A percentile compares a stretch with the other conserved stretches of the same genome.
phyloP scores from a whole-genome alignment of 2,888 invertebrate species.

The Quadroppia sp. region DNA sequence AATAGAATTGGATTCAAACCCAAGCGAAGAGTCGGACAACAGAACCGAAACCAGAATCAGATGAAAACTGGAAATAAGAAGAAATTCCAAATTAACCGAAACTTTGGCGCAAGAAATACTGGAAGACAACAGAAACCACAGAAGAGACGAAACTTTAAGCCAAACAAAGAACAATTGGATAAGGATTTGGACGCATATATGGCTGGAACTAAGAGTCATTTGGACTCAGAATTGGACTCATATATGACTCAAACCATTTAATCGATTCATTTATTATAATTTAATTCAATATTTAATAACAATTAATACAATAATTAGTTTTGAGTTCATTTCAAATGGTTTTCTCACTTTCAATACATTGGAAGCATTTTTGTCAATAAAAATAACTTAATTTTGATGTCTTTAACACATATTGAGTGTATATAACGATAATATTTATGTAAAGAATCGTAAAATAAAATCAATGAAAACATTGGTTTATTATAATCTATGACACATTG shows the following conservation, averaged over 20 bases:
- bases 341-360: no score
- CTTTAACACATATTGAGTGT: no score
- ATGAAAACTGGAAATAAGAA: background rate
- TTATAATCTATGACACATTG: no score
- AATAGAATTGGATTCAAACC: background rate
- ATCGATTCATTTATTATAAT: background rate
- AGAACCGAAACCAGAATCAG: background rate
- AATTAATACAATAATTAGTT: no score
- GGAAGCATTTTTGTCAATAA: background rate
- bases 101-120: background rate
- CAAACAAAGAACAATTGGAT: slow-evolving; percentile 63
- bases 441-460: no score
- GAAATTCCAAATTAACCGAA: slow-evolving; percentile 3
- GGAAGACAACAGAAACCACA: background rate
- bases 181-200: slow-evolving; percentile 68
- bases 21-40: slow-evolving; percentile 9
- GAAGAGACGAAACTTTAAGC: slow-evolving; percentile 35
- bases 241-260: slow-evolving; percentile 58
- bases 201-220: slow-evolving; percentile 61
- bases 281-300: background rate
- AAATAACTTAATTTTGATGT: background rate
- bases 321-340: no score
- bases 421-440: no score
- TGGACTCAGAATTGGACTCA: slow-evolving; percentile 60
- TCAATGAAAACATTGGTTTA: no score